Evolutionary conservation across 2,888 invertebrate species (phyloP).

Genomic region (Resseliella maxima): DNA sequence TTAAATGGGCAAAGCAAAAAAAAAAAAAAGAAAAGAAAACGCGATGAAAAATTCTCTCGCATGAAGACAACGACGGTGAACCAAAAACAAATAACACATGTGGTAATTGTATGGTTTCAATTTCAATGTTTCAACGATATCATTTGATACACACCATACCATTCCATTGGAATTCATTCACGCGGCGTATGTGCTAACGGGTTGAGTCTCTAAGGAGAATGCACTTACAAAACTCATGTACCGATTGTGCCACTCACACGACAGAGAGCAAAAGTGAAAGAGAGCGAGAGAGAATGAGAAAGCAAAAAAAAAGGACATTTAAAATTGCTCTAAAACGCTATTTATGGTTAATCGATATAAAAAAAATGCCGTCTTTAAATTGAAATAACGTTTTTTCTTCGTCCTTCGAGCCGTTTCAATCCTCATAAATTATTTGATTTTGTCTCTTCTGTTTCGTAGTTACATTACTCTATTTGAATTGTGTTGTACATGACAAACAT

Average conservation of each 20-base stretch:
- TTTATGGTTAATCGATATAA: conserved; percentile 27
- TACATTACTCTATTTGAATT: conserved; percentile 18
- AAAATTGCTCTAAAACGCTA: conserved; percentile 2
- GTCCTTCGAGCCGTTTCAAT: not conserved
- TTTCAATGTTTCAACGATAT: conserved; percentile 17
- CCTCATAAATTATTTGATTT: conserved; percentile 28
- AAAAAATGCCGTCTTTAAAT: conserved; percentile 11
- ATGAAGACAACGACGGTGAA: conserved; percentile 1
- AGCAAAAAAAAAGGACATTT: not conserved
- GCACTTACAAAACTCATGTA: not conserved
- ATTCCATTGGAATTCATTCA: conserved; percentile 10
- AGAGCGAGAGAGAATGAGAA: not conserved
- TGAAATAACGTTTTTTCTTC: conserved; percentile 34
- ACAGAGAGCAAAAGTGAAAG: no score
- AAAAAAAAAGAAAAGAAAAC: not conserved
- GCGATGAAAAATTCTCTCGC: not conserved
- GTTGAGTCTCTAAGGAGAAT: not conserved
- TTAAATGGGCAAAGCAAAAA: not conserved
- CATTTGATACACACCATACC: not conserved
- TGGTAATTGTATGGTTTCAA: conserved; percentile 12
- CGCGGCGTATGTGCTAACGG: not conserved
- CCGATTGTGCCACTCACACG: not conserved
- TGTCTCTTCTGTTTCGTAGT: conserved; percentile 6
- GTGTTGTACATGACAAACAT: not conserved
- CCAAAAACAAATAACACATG: conserved; percentile 38